These are phyloP conservation scores for Corythaixoides concolor DNA, from an alignment of 2,113 vertebrate genomes.

Conservation along the genomic window DNA sequence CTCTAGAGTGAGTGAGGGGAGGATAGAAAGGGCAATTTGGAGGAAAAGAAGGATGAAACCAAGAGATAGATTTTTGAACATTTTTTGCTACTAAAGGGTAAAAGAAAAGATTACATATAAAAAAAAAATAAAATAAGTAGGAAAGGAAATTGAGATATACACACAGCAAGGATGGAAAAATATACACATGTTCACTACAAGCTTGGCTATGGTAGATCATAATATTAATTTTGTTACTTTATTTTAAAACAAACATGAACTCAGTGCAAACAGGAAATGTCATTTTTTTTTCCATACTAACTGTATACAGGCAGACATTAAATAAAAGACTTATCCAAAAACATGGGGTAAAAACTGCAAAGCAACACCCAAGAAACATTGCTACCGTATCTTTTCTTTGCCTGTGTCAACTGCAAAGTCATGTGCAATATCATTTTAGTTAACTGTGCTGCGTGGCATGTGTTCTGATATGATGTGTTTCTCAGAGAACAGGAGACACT, in stretches of 20 bases:
- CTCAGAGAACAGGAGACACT: background rate
- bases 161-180: background rate
- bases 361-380: background rate
- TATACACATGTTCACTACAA: background rate
- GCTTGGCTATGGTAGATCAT: background rate
- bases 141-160: background rate
- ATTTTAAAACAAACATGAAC: background rate
- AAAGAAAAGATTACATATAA: background rate
- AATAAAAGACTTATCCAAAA: slow-evolving; percentile 23
- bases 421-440: background rate
- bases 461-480: background rate
- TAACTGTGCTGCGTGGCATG: background rate
- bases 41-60: background rate
- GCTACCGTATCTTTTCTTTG: background rate
- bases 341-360: background rate
- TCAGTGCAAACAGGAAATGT: background rate
- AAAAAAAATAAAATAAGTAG: background rate
- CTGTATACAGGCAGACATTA: background rate
- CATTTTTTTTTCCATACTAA: background rate
- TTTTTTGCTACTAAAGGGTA: background rate
- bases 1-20: background rate
- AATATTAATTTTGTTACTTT: background rate
- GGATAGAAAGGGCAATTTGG: background rate
- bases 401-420: background rate
- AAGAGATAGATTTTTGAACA: background rate